Evolutionary conservation across 2,888 invertebrate genomes (phyloP).

Genomic region (Amblyteles armatorius): DNA sequence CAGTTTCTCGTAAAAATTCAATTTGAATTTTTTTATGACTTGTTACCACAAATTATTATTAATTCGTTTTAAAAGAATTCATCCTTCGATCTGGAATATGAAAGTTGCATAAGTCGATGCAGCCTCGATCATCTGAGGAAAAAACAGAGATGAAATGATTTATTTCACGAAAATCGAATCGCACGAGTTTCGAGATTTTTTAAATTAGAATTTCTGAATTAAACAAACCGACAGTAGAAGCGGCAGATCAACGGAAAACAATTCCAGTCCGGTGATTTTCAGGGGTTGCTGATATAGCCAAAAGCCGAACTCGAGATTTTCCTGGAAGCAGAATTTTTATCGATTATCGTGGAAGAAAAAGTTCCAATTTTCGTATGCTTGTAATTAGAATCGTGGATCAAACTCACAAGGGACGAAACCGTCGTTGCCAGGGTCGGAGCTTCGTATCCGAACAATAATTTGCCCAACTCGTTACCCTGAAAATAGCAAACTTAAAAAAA

Average conservation of each 20-base stretch:
- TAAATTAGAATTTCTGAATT: not conserved
- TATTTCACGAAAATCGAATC: not conserved
- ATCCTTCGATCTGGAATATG: not conserved
- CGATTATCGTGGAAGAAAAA: too few species aligned
- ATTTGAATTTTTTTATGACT: too few species aligned
- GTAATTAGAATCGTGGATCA: not conserved
- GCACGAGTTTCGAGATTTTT: not conserved
- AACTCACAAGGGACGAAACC: slow-evolving; percentile 38
- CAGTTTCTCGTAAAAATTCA: too few species aligned
- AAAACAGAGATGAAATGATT: not conserved
- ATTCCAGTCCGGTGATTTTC: slow-evolving; percentile 6
- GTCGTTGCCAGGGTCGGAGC: slow-evolving; percentile 27
- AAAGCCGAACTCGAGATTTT: slow-evolving; percentile 49
- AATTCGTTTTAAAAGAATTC: not conserved
- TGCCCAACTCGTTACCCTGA: slow-evolving; percentile 54
- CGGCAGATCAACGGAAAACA: slow-evolving; percentile 44
- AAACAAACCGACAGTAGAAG: slow-evolving; percentile 32
- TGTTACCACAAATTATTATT: not conserved
- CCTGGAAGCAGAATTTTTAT: slow-evolving; percentile 11
- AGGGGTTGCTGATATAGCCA: slow-evolving; percentile 30
- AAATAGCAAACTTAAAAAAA: slow-evolving; percentile 37
- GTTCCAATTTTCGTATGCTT: too few species aligned
- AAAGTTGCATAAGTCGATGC: slow-evolving; percentile 20
- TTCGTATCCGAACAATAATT: slow-evolving; percentile 48
- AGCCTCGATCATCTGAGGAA: slow-evolving; percentile 32